Base-by-base conservation (phyloP, 2,113 vertebrate species). In the Tragelaphus buxtoni region DNA sequence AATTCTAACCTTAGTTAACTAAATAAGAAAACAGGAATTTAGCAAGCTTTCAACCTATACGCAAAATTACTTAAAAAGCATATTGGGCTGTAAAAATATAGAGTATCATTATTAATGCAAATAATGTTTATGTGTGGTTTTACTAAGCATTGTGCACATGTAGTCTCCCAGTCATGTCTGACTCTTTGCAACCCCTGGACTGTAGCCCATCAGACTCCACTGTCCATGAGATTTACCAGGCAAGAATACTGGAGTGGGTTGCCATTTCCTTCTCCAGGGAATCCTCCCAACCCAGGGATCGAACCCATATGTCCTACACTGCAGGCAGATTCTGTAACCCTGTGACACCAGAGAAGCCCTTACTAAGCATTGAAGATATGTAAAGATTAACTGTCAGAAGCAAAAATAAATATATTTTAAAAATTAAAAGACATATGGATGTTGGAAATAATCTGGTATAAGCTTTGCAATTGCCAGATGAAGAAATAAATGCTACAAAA, bases 81-180 rank as follows among this genome's bases (percentile, higher is more conserved):
- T 39, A 55, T 9, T 8, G 2, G 51, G 26, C 12, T 82, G 22
- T 35, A 39, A 35, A 82, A 82, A 39, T 35, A 35, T 0, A 22
- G 9, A 55, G 20, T 56, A 53, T 39, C 51, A 35, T 55, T 81
- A 35, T 81, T 35, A 53, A 35, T n/a, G 30, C 24, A 53, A 24
- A 22, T 32, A 47, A 13, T 22, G 47, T n/a, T 53, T n/a, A 22
- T 53, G 17, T 53, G 42, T 9, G 42, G 10, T n/a, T 80, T 69
- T 20, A 69, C 18, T 10, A 69, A 69, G 9, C n/a, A 35, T 11
- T 69, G 63, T 0, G 0, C 9, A 35, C 63, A 22, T 9, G 4
- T 69, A 69, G 63, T 69, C 9, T 69, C 63, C 20, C 60, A 63
- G 7, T 32, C 61, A 63, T 63, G 61, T 63, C 14, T 63, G 14